Evolutionary conservation across 2,113 vertebrate species (phyloP).

Genomic region (Toxotes jaculatrix): DNA sequence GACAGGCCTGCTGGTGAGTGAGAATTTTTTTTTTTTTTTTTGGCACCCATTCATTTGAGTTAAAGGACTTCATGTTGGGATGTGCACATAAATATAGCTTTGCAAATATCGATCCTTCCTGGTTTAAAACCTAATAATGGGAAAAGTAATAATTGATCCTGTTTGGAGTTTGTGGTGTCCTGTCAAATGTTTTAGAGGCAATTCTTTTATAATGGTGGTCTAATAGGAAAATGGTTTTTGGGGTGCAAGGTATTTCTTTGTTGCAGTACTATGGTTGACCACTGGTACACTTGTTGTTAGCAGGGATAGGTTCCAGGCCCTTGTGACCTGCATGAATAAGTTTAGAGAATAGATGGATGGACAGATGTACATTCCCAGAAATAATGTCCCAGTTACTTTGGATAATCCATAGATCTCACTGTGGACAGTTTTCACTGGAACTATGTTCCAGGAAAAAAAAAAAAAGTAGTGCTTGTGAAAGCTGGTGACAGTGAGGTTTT

Average conservation of each 20-base stretch:
- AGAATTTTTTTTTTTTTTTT: constrained; percentile 31
- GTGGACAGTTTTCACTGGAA: background rate
- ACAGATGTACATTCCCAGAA: background rate
- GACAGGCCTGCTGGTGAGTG: constrained; percentile 96
- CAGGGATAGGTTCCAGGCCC: background rate
- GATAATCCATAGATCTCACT: background rate
- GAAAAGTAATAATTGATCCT: background rate
- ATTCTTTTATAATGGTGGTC: background rate
- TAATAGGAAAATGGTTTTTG: background rate
- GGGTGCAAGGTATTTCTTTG: background rate
- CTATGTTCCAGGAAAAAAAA: background rate
- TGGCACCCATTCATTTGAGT: too few species aligned
- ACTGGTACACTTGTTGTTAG: background rate
- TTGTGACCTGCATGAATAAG: background rate
- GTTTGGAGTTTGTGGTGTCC: background rate
- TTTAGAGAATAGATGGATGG: background rate
- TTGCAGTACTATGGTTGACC: background rate
- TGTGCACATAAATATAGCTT: background rate
- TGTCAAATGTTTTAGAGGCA: background rate
- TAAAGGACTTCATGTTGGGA: background rate
- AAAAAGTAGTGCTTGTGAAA: background rate
- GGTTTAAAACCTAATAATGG: background rate
- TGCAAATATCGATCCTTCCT: background rate
- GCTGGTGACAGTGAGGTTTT: background rate
- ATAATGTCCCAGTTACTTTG: background rate